These are phyloP conservation scores for Xenus cinereus DNA, from an alignment of 2,113 vertebrate species.

Conservation along the genomic window DNA sequence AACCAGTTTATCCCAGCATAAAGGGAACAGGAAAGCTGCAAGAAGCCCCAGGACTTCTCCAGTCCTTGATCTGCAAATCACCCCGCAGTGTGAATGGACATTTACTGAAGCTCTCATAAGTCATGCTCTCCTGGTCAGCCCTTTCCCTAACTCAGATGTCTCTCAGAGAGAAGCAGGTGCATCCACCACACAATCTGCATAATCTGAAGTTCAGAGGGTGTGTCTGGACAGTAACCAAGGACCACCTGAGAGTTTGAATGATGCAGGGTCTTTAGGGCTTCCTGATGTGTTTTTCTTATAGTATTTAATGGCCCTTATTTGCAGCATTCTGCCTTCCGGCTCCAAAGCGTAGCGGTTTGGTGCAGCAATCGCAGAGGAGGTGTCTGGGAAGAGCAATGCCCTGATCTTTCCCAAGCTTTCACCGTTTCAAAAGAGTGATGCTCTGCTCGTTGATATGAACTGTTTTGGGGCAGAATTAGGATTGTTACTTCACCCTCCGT, in stretches of 20 bases:
- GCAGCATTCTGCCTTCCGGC: background rate
- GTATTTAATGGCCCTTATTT: background rate
- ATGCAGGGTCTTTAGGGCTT: background rate
- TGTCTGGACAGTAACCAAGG: background rate
- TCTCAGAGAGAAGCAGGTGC: background rate
- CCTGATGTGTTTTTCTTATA: background rate
- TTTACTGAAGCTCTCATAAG: background rate
- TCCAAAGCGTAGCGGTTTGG: background rate
- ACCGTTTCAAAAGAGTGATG: background rate
- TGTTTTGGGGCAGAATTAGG: background rate
- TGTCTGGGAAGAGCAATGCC: background rate
- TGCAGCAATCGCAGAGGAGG: background rate
- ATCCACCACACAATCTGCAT: background rate
- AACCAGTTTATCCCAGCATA: background rate
- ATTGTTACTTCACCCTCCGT: background rate
- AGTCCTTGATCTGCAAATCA: background rate
- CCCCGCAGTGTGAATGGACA: background rate
- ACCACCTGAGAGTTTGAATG: background rate
- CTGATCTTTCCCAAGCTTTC: background rate
- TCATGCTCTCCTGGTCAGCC: background rate
- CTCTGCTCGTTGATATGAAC: background rate
- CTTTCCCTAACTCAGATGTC: background rate
- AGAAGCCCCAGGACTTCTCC: background rate
- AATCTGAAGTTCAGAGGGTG: background rate
- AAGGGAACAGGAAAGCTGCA: background rate